Evolutionary conservation across 2,888 invertebrate species (phyloP), one percentile per base, ranked within the genome.

Genomic region (Sylvicola cinctus): DNA sequence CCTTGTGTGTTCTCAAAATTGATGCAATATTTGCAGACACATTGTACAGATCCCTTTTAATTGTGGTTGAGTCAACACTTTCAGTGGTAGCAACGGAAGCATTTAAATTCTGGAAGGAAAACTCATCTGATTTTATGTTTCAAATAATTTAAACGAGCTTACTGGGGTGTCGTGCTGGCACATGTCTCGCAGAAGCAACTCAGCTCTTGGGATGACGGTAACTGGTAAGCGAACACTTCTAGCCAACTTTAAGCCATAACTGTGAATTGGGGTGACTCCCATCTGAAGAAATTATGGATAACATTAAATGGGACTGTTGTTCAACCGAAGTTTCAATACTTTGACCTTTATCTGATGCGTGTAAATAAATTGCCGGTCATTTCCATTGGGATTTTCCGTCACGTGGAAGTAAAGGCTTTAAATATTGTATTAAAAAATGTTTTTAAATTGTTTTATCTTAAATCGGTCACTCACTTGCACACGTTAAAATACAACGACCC

Each of bases 401-500:
- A 63, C 61, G 40, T 61, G 56, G 49, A 67, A 50, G 42, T 63
- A 60, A 51, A 61, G 63, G 35, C 66, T 67, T 20, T 20, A 20
- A 20, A 20, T 6, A 20, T 20, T 20, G 20, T 20, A 20, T 20
- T 20, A 8, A 20, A 20, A 20, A 20, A 20, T 20, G n/a, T n/a
- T n/a, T n/a, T n/a, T n/a, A n/a, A n/a, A n/a, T n/a, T n/a, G n/a
- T n/a, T n/a, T n/a, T n/a, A n/a, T n/a, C n/a, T n/a, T n/a, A n/a
- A n/a, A n/a, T n/a, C n/a, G n/a, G n/a, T n/a, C n/a, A n/a, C n/a
- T n/a, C n/a, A 85, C 85, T 78, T 80, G 38, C 67, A 66, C 8
- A 81, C 74, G 51, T 78, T 83, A 31, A 57, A 58, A 46, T 76
- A 74, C 13, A 74, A 44, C 31, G 73, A 66, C 34, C 68, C 58